A percentile compares a stretch with the other conserved stretches of the same genome.
phyloP scores from a whole-genome alignment of 1,140 invertebrate species.

The Schlechtendalia chinensis region DNA sequence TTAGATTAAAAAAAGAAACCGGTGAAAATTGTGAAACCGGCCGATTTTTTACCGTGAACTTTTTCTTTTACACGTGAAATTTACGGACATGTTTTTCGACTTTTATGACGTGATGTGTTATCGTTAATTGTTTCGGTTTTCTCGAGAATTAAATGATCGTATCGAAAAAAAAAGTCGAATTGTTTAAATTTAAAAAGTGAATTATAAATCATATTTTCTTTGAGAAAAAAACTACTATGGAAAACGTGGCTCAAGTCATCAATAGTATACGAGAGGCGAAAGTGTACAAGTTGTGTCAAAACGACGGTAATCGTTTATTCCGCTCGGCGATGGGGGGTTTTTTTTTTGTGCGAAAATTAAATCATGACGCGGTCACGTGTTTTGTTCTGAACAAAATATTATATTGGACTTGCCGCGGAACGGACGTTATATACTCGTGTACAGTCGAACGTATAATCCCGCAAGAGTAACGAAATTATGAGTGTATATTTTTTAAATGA shows the following conservation, averaged over 20 bases:
- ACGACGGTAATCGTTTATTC: background rate
- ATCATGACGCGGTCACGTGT: background rate
- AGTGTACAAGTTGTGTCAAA: background rate
- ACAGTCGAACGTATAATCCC: too few species aligned
- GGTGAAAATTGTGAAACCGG: background rate
- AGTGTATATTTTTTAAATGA: background rate
- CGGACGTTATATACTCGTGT: too few species aligned
- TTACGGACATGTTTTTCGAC: background rate
- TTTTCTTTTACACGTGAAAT: slow-evolving; percentile 10
- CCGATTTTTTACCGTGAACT: background rate
- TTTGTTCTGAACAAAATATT: too few species aligned
- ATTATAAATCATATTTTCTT: background rate
- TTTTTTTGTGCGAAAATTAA: slow-evolving; percentile 9
- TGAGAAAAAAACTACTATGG: background rate
- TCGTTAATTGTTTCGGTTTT: background rate
- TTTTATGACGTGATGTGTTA: background rate
- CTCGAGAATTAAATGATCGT: background rate
- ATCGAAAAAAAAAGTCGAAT: background rate
- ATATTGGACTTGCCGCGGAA: too few species aligned
- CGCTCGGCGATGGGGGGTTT: background rate
- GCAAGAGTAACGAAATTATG: too few species aligned
- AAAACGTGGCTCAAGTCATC: background rate
- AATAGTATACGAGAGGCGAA: too few species aligned
- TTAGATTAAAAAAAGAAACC: slow-evolving; percentile 29
- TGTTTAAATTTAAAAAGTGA: slow-evolving; percentile 4